phyloP scores from a whole-genome alignment of 2,113 vertebrate species.

The Indri indri region DNA sequence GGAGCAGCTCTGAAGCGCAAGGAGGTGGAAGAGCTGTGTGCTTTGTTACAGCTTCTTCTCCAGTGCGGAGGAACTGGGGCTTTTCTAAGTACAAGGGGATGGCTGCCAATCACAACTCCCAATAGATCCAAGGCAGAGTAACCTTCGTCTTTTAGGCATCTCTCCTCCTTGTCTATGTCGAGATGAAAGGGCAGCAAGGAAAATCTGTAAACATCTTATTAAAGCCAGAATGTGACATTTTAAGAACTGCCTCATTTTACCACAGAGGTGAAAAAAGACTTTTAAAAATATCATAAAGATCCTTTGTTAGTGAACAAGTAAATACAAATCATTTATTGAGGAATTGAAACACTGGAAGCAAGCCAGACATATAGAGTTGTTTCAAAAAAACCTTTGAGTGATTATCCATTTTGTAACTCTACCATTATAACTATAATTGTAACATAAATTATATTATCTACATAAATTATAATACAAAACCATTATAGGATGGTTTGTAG shows the following conservation, averaged over 20 bases:
- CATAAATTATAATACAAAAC: background rate
- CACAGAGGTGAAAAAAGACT: background rate
- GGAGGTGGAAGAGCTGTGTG: background rate
- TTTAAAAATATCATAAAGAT: background rate
- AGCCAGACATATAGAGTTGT: background rate
- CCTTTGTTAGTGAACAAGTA: background rate
- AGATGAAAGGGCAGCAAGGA: background rate
- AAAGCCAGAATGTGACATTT: background rate
- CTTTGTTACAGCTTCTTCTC: background rate
- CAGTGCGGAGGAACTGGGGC: background rate
- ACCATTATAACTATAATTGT: background rate
- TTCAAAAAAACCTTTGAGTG: background rate
- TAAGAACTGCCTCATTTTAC: background rate
- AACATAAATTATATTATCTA: background rate
- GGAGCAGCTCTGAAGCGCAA: conserved; percentile 7
- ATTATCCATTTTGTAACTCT: background rate
- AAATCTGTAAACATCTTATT: background rate
- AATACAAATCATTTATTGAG: background rate
- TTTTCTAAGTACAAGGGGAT: background rate
- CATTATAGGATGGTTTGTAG: background rate
- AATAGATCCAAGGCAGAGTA: background rate
- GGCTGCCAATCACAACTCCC: background rate
- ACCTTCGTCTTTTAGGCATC: background rate
- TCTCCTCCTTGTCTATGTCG: background rate
- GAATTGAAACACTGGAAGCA: background rate